phyloP scores from a whole-genome alignment of 2,888 invertebrate species.

The Rambutsinella grinnellia region DNA sequence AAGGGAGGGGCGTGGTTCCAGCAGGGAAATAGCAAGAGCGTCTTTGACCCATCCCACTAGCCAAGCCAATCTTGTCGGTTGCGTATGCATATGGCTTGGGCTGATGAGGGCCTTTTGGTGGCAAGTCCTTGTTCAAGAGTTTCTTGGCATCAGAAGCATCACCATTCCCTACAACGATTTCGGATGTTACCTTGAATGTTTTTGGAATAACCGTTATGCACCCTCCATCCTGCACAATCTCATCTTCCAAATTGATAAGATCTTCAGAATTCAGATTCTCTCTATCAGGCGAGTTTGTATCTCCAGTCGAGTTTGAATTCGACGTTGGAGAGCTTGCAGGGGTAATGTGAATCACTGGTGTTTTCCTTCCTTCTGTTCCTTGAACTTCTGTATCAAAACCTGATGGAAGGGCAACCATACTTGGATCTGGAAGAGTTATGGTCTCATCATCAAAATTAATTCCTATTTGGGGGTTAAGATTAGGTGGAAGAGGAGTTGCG shows the following conservation, averaged over 20 bases:
- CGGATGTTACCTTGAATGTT: constrained; percentile 62
- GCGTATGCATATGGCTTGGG: constrained; percentile 7
- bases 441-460: not conserved
- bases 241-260: not conserved
- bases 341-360: constrained; percentile 62
- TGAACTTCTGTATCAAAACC: not conserved
- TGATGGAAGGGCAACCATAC: not conserved
- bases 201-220: constrained; percentile 61
- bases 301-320: constrained; percentile 1
- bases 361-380: constrained; percentile 24
- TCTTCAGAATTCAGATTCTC: not conserved
- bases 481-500: not conserved
- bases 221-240: constrained; percentile 33
- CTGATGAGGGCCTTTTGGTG: not conserved
- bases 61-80: constrained; percentile 6
- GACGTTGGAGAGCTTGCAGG: constrained; percentile 56
- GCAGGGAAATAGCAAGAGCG: constrained; percentile 28
- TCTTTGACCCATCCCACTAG: not conserved
- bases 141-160: not conserved
- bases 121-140: not conserved
- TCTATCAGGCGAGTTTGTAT: not conserved
- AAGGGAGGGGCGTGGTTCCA: not conserved
- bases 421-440: constrained; percentile 16
- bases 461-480: not conserved
- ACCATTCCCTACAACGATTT: constrained; percentile 31